Conservation (phyloP, 2,797 vertebrate species). For the Pyrocephalus nanus region DNA sequence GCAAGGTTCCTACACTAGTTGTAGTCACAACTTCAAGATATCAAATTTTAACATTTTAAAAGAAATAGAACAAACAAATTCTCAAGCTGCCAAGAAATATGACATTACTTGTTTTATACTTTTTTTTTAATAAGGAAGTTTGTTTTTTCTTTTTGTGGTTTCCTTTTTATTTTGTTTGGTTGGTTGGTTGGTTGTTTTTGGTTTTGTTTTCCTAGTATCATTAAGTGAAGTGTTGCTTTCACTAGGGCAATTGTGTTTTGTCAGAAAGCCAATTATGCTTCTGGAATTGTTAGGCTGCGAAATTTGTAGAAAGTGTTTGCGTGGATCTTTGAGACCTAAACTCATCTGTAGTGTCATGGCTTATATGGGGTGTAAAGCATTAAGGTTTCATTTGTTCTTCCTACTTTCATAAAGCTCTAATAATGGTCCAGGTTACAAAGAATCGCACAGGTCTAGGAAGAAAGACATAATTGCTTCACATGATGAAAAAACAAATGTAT, state of each 20-base stretch:
- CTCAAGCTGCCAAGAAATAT: background rate
- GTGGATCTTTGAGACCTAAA: background rate
- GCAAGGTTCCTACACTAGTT: background rate
- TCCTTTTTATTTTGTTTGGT: background rate
- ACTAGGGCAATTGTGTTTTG: background rate
- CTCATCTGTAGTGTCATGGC: background rate
- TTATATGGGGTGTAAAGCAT: fast-evolving
- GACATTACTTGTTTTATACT: background rate
- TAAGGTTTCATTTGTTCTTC: background rate
- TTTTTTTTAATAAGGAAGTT: background rate
- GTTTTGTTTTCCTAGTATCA: background rate
- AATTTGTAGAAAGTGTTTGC: background rate
- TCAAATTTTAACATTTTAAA: background rate
- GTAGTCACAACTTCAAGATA: background rate
- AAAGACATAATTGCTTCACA: background rate
- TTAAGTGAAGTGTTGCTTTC: background rate
- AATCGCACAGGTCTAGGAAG: background rate
- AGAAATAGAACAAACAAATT: background rate
- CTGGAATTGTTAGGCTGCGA: background rate
- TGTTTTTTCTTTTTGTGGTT: too few species aligned
- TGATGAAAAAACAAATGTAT: background rate
- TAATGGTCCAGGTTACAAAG: background rate
- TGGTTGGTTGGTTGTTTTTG: background rate
- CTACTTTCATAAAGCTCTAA: background rate
- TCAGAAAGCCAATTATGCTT: background rate